Evolutionary conservation across 2,888 invertebrate genomes (phyloP).

Genomic region (Zele albiditarsus): DNA sequence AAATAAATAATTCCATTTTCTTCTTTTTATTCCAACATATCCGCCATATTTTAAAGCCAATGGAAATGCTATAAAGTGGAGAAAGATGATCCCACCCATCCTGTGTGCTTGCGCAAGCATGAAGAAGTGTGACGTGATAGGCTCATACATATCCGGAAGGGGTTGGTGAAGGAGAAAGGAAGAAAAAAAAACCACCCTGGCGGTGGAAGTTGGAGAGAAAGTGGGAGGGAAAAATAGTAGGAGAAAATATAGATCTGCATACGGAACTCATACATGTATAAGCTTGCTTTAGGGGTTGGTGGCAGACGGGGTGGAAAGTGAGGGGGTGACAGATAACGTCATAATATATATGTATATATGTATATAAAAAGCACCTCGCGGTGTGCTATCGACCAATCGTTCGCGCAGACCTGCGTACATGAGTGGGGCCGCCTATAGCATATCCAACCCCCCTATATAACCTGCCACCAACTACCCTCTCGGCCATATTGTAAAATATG

Average conservation of each 20-base stretch:
- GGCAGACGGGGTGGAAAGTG: constrained; percentile 22
- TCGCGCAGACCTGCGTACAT: constrained; percentile 71
- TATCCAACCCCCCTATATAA: constrained; percentile 62
- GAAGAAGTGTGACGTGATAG: constrained; percentile 54
- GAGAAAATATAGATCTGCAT: constrained; percentile 58
- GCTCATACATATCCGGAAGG: constrained; percentile 45
- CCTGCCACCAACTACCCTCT: constrained; percentile 51
- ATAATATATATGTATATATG: constrained; percentile 34
- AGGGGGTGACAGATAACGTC: constrained; percentile 20
- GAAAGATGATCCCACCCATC: constrained; percentile 40
- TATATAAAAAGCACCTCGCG: constrained; percentile 43
- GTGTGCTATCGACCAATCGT: constrained; percentile 71
- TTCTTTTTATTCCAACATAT: not conserved
- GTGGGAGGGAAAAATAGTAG: constrained; percentile 29
- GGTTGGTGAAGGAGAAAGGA: constrained; percentile 36
- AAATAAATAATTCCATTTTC: not conserved
- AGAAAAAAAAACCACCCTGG: constrained; percentile 20
- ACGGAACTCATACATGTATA: constrained; percentile 32
- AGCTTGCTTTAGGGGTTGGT: too few species aligned
- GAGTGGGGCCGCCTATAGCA: constrained; percentile 67
- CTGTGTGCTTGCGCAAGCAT: constrained; percentile 41
- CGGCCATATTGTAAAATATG: constrained; percentile 73
- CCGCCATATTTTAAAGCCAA: constrained; percentile 53
- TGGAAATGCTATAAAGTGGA: constrained; percentile 25
- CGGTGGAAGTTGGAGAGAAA: too few species aligned